Evolutionary conservation across 2,888 invertebrate genomes (phyloP).

Genomic region (Mactromeris polynyma): DNA sequence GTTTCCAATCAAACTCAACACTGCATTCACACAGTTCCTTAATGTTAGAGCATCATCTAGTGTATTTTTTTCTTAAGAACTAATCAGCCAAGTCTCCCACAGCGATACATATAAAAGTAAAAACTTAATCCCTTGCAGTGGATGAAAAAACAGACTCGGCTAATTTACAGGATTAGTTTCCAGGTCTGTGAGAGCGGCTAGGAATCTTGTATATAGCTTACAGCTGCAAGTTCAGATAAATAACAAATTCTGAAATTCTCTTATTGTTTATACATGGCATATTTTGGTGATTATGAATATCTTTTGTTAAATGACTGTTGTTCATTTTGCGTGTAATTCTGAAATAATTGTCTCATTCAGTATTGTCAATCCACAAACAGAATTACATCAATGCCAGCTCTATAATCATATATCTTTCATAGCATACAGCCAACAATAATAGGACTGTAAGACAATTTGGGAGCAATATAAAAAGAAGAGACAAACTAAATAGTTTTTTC

Average conservation of each 20-base stretch:
- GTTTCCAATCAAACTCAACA: background rate
- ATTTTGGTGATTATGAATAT: background rate
- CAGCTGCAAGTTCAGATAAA: background rate
- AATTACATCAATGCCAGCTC: no score
- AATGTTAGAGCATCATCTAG: background rate
- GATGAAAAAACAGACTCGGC: constrained; percentile 9
- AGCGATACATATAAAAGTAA: background rate
- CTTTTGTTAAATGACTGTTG: background rate
- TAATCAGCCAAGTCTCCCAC: background rate
- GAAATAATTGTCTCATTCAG: background rate
- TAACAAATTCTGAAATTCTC: background rate
- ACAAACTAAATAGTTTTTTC: no score
- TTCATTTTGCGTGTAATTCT: background rate
- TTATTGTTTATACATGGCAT: constrained; percentile 1
- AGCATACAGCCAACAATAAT: no score
- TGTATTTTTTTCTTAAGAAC: background rate
- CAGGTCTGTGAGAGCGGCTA: background rate
- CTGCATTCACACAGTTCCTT: background rate
- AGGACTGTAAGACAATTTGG: no score
- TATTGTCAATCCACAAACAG: no score
- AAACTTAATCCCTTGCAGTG: constrained; percentile 9
- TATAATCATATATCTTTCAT: no score
- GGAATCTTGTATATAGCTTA: background rate
- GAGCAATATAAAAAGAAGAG: no score
- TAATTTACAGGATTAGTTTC: background rate